These are phyloP conservation scores for Dissostichus mawsoni DNA, from an alignment of 2,113 vertebrate genomes.

Conservation along the genomic window DNA sequence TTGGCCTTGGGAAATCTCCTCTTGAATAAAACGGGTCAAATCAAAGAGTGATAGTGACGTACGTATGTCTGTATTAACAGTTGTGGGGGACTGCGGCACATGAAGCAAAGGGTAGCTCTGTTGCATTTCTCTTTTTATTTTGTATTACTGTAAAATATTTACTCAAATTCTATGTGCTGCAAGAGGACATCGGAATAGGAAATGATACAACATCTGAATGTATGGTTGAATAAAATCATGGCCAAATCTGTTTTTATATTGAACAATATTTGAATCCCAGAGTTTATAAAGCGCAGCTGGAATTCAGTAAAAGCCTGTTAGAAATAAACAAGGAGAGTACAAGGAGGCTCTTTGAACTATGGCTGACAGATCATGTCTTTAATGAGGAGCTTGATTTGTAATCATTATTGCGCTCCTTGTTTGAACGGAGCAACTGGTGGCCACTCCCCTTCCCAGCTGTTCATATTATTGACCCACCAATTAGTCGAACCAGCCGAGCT, in stretches of 20 bases:
- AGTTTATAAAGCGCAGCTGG: not conserved
- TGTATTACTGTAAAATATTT: not conserved
- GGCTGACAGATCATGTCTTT: constrained; percentile 41
- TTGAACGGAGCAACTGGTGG: constrained; percentile 50
- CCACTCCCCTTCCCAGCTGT: constrained; percentile 47
- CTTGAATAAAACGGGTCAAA: not conserved
- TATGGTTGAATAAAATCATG: not conserved
- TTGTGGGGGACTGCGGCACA: not conserved
- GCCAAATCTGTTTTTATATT: not conserved
- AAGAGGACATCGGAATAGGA: not conserved
- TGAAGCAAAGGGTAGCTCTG: too few species aligned
- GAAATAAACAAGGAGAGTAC: constrained; percentile 6
- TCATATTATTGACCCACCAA: constrained; percentile 61
- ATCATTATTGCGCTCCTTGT: constrained; percentile 38
- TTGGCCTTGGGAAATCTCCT: not conserved
- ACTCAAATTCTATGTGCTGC: not conserved
- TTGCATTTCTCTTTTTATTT: not conserved
- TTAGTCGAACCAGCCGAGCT: constrained; percentile 57
- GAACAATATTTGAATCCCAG: not conserved
- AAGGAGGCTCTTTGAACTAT: constrained; percentile 11
- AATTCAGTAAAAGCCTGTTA: not conserved
- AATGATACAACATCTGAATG: not conserved
- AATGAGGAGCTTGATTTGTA: constrained; percentile 61
- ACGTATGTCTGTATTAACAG: not conserved
- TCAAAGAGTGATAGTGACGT: not conserved